A percentile compares a stretch with the other conserved stretches of the same genome.
Evolutionary conservation across 23 tunicate genomes (phyloP).

Genomic region (Halocynthia aurantium): DNA sequence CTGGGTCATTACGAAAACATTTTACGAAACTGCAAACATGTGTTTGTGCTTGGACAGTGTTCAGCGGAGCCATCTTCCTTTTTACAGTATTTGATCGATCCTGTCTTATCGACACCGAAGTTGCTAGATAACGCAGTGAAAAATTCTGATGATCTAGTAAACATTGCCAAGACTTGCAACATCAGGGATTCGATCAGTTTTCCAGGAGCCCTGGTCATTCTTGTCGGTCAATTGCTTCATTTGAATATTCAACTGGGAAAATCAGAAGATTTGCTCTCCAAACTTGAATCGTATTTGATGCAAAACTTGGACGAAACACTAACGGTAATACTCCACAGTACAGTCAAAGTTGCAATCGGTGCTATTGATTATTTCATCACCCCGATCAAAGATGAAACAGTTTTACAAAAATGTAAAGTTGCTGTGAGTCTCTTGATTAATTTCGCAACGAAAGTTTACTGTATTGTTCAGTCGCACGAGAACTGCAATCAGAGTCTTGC

Average conservation of each 20-base stretch:
- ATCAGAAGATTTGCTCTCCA: not conserved
- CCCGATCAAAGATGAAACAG: too few relatives aligned
- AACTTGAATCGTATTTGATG: not conserved
- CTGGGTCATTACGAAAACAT: not conserved
- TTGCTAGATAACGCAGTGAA: not conserved
- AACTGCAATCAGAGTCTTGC: not conserved
- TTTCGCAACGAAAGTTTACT: too few relatives aligned
- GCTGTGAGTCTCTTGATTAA: too few relatives aligned
- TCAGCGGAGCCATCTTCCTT: not conserved
- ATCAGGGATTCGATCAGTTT: conserved; percentile 17
- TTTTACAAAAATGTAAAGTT: too few relatives aligned
- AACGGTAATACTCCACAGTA: conserved; percentile 3
- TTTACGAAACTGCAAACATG: conserved; percentile 7
- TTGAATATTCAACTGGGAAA: not conserved
- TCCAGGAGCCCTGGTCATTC: conserved; percentile 9
- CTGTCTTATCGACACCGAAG: not conserved
- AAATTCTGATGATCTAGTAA: not conserved
- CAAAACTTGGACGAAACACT: not conserved
- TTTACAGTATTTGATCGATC: not conserved
- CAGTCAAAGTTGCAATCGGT: conserved; percentile 4
- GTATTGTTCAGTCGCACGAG: too few relatives aligned
- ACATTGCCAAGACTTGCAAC: conserved; percentile 14
- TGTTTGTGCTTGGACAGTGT: not conserved
- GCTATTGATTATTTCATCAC: not conserved
- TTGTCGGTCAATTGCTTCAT: not conserved